Evolutionary conservation across 2,797 vertebrate genomes (phyloP), one percentile per base, ranked within the genome.

Genomic region (Artibeus lituratus): DNA sequence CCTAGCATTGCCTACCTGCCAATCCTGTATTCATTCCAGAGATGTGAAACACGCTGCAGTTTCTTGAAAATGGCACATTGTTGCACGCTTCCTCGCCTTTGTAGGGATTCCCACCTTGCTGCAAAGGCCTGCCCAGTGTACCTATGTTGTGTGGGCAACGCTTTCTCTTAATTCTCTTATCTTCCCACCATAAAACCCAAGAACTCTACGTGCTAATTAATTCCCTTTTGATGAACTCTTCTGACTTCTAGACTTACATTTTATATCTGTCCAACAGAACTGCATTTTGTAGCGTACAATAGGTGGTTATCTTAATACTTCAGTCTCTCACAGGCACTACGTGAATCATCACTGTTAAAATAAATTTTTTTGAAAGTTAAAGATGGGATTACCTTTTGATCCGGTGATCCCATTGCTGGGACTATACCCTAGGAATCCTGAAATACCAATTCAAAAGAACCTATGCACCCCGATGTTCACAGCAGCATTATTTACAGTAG

Each of bases 301-400:
- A 24, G 21, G n/a, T 44, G 69, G 37, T 84, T 87, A 24, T 15
- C 62, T 91, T 90, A 90, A 47, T 55, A 26, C 32, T 51, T 65
- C 12, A 44, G 29, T 62, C 24, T 94, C 51, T 92, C 49, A 93
- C 80, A 78, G 22, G 42, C 53, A 77, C 53, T 81, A 83, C 4
- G 3, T 89, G 59, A 89, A 55, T 82, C 22, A 73, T 94, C 22
- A 91, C 11, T 81, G 26, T 82, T 94, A 73, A 93, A 90, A 94
- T 78, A 57, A 87, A 7, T 14, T 5, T 69, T 90, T 93, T 65
- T 74, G 32, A 62, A 62, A 62, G 32, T 4, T 62, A 62, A 62
- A 62, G 12, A 62, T 62, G 59, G 59, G 12, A 62, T 8, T 62
- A 62, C 26, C 59, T 62, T 62, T 62, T 15, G 59, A 62, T 62